Base-by-base conservation (phyloP, 2,888 invertebrate genomes). In the Pterostichus madidus region DNA sequence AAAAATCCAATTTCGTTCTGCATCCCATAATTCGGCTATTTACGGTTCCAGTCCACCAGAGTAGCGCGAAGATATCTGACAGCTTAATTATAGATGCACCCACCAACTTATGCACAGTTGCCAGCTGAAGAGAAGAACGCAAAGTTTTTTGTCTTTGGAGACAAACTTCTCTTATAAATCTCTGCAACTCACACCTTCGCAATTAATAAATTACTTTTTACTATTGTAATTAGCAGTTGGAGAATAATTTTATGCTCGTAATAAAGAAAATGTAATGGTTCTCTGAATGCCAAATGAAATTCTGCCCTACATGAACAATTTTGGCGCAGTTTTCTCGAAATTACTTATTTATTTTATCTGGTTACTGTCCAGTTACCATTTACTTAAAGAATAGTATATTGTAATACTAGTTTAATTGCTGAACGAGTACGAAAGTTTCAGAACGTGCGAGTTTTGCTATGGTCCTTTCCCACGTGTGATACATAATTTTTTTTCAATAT, bases 81-180 rank as follows among this genome's bases (percentile, higher is more conserved):
- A 81, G 61, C 75, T 81, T 75, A 61, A 81, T 81, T 81, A 81
- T 75, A 81, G 81, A 81, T 81, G 81, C 81, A 81, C 59, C 75
- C 75, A 39, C 10, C 46, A 11, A 73, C 32, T 64, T 64, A 64
- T 64, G 64, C 32, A 64, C 64, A 64, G 64, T 64, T 35, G 35
- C 64, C 64, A 64, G 13, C 56, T 11, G 13, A 75, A n/a, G 46
- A 44, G 10, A 13, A 31, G 8, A 56, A 3, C 24, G 24, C 24
- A 24, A 24, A 56, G 17, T 17, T 78, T 39, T 61, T 61, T 35
- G 13, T 49, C 15, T 64, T 7, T 52, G 15, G 13, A 31, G 4
- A 32, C 64, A 71, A 80, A 80, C 39, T 80, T 80, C 24, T 15
- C 44, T 49, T 53, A 80, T 80, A 80, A 80, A 80, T 80, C 80